Conservation (phyloP, 2,113 vertebrate genomes). For the Clarias magur region DNA sequence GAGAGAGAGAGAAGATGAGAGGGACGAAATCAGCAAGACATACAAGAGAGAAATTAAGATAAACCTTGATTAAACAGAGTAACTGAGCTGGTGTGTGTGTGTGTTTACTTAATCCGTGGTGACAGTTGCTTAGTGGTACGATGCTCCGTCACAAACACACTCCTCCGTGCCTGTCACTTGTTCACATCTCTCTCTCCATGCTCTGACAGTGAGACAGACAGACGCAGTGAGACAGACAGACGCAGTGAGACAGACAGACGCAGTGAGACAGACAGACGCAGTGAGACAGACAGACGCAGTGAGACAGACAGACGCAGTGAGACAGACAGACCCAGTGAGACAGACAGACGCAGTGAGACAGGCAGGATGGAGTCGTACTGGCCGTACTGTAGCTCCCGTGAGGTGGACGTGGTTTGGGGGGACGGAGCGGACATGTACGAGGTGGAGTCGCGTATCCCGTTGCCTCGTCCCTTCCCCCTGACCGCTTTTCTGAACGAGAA, state of each 20-base stretch:
- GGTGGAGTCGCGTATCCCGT: constrained; percentile 90
- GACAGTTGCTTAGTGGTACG: constrained; percentile 64
- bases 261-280: not conserved
- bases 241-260: constrained; percentile 36
- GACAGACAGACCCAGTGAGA: not conserved
- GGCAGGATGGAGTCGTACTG: constrained; percentile 86
- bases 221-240: constrained; percentile 26
- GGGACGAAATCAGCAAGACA: not conserved
- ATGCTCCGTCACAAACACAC: constrained; percentile 45
- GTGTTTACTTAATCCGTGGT: constrained; percentile 68
- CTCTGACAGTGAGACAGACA: not conserved
- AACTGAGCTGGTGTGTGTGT: constrained; percentile 53
- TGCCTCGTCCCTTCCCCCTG: constrained; percentile 87
- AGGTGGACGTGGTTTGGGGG: constrained; percentile 79
- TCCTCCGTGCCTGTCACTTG: not conserved
- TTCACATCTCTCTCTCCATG: not conserved
- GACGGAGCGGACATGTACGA: constrained; percentile 85
- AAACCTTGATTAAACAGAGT: not conserved
- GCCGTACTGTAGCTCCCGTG: constrained; percentile 77
- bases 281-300: not conserved
- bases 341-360: not conserved
- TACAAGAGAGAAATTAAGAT: not conserved
- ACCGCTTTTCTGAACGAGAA: constrained; percentile 79
- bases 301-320: constrained; percentile 9
- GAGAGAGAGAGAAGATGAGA: not conserved